phyloP scores from a whole-genome alignment of 2,113 vertebrate genomes.

The Sinocyclocheilus anshuiensis region DNA sequence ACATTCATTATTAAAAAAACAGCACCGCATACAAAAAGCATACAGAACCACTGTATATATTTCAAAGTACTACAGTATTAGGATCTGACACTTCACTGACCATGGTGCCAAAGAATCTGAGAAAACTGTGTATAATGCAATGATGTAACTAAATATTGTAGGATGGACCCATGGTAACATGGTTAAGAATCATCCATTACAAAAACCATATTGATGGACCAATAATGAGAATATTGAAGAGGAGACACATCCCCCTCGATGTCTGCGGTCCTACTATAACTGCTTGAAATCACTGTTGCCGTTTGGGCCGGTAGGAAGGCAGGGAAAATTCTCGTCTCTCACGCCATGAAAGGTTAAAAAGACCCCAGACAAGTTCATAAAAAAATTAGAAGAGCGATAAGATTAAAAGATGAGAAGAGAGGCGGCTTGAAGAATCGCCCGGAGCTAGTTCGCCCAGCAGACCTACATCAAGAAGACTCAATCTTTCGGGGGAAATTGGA shows the following conservation, averaged over 20 bases:
- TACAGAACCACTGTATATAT: no score
- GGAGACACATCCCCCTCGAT: background rate
- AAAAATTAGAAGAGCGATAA: conserved; percentile 68
- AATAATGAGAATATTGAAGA: conserved; percentile 9
- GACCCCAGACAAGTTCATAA: conserved; percentile 59
- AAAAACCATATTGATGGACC: background rate
- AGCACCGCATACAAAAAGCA: no score
- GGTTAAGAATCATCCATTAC: background rate
- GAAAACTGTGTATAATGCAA: background rate
- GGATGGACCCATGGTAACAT: background rate
- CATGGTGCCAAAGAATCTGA: background rate
- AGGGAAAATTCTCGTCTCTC: conserved; percentile 28
- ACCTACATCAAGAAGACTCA: conserved; percentile 55
- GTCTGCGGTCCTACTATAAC: background rate
- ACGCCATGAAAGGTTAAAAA: conserved; percentile 64
- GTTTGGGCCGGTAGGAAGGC: background rate
- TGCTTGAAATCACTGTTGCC: background rate
- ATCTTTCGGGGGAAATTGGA: conserved; percentile 65
- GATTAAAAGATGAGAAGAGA: conserved; percentile 64
- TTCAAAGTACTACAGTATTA: background rate
- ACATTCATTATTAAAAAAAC: no score
- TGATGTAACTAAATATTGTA: background rate
- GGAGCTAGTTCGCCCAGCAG: conserved; percentile 45
- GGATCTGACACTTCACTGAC: background rate
- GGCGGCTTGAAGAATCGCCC: conserved; percentile 48